phyloP scores from a whole-genome alignment of 2,797 vertebrate genomes.

The Octomys mimax region DNA sequence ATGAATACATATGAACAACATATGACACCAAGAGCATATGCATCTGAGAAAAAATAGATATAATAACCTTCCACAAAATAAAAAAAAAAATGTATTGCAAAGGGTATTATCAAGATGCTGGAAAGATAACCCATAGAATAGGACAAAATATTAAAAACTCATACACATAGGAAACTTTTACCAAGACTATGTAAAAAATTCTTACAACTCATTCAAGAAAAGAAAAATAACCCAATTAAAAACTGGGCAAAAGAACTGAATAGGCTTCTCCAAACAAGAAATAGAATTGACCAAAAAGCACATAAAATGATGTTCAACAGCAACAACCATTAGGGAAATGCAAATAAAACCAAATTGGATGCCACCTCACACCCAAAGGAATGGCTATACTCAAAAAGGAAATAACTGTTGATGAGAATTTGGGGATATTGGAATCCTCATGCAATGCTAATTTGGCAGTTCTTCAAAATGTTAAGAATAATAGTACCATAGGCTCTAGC shows the following conservation, averaged over 20 bases:
- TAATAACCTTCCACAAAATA: not conserved
- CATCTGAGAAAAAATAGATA: not conserved
- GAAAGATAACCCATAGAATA: not conserved
- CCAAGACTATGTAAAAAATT: not conserved
- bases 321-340: not conserved
- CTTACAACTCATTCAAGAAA: not conserved
- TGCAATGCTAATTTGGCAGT: not conserved
- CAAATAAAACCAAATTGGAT: not conserved
- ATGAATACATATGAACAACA: not conserved
- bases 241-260: not conserved
- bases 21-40: not conserved
- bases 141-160: not conserved
- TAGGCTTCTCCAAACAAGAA: not conserved
- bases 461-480: slow-evolving; percentile 34
- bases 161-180: not conserved
- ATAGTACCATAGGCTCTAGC: not conserved
- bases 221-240: not conserved
- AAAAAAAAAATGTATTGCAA: not conserved
- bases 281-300: not conserved
- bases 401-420: not conserved
- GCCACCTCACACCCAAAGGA: not conserved
- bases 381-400: not conserved
- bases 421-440: not conserved
- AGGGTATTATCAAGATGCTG: not conserved
- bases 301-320: not conserved